phyloP scores from a whole-genome alignment of 1,140 invertebrate genomes.

The Lycorma delicatula region DNA sequence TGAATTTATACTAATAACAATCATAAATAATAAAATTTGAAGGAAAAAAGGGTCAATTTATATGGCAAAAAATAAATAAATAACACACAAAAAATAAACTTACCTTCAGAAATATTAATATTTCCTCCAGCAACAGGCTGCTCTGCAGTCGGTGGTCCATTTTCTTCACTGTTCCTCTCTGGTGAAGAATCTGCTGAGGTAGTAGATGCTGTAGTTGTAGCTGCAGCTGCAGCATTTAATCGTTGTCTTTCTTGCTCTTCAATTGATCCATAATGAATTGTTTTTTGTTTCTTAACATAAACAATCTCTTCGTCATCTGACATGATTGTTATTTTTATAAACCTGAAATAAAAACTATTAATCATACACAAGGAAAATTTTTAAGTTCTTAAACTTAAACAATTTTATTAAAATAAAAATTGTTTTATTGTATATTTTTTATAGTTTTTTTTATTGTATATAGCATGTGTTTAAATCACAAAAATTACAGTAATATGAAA shows the following conservation, averaged over 20 bases:
- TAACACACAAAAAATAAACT: slow-evolving; percentile 14
- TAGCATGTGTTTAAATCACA: too few relatives aligned
- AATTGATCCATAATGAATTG: slow-evolving; percentile 78
- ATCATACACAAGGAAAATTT: too few relatives aligned
- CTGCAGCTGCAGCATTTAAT: slow-evolving; percentile 29
- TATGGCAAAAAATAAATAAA: too few relatives aligned
- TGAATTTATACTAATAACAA: too few relatives aligned
- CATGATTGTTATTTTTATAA: slow-evolving; percentile 45
- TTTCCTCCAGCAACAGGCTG: slow-evolving; percentile 38
- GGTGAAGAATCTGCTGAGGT: slow-evolving; percentile 7
- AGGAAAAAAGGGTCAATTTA: too few relatives aligned
- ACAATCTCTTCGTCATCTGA: slow-evolving; percentile 78
- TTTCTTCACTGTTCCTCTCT: slow-evolving; percentile 39
- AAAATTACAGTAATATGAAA: too few relatives aligned
- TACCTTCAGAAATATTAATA: slow-evolving; percentile 65
- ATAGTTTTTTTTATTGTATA: too few relatives aligned
- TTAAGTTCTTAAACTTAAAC: too few relatives aligned
- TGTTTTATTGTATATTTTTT: too few relatives aligned
- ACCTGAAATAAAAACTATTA: neutral
- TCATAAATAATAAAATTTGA: too few relatives aligned
- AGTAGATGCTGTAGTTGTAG: slow-evolving; percentile 40
- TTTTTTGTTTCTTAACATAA: slow-evolving; percentile 65
- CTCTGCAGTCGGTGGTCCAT: slow-evolving; percentile 36
- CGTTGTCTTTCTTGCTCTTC: slow-evolving; percentile 60
- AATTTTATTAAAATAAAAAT: too few relatives aligned